Evolutionary conservation across 1,140 invertebrate genomes (phyloP).

Genomic region (Heterodera carotae): DNA sequence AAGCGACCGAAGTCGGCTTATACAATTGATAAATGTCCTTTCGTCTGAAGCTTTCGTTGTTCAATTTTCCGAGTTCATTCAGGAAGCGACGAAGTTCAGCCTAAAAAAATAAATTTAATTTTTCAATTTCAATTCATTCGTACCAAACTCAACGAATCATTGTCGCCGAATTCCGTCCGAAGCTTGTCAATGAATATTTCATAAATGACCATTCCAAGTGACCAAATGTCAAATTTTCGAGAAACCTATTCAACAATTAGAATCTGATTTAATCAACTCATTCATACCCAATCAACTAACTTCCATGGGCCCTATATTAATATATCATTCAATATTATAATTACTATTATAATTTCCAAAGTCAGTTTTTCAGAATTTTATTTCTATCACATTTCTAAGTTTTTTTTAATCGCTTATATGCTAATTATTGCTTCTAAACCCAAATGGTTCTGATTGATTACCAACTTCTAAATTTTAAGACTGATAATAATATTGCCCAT

Average conservation of each 20-base stretch:
- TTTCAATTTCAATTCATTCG: not conserved
- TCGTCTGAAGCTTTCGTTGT: not conserved
- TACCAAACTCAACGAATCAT: not conserved
- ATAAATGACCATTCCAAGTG: not conserved
- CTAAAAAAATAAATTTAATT: not conserved
- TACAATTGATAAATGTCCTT: not conserved
- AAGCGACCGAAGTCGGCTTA: not conserved
- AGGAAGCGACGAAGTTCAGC: not conserved
- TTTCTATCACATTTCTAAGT: too few species aligned
- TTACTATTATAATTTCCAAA: too few species aligned
- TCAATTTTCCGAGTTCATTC: not conserved
- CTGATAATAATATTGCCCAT: too few species aligned
- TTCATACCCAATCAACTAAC: too few species aligned
- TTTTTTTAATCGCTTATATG: too few species aligned
- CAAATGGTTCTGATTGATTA: too few species aligned
- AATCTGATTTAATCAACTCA: too few species aligned
- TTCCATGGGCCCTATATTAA: too few species aligned
- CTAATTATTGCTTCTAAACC: too few species aligned
- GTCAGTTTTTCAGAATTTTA: too few species aligned
- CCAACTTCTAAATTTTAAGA: too few species aligned
- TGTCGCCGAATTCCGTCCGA: not conserved
- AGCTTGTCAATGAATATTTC: not conserved
- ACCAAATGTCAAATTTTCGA: slow-evolving; percentile 1
- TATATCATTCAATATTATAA: too few species aligned
- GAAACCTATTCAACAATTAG: not conserved